phyloP scores from a whole-genome alignment of 2,888 invertebrate species.

The Agapetus fuscipes region DNA sequence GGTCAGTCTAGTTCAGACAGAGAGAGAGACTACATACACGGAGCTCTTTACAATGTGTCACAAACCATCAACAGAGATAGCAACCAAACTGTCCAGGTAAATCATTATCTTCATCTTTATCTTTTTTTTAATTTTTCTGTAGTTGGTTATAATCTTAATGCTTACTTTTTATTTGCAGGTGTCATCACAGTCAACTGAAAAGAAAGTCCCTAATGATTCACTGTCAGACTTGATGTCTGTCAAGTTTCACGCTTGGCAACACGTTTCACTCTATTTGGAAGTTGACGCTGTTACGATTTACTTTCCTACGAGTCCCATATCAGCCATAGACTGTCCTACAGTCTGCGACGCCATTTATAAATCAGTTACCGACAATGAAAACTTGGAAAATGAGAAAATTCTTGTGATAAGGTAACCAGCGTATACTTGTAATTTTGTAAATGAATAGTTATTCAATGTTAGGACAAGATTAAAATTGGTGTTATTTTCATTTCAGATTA shows the following conservation, averaged over 20 bases:
- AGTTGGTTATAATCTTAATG: no score
- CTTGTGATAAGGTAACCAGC: slow-evolving; percentile 1
- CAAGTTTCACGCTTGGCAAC: slow-evolving; percentile 35
- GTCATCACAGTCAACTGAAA: no score
- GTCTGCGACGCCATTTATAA: slow-evolving; percentile 35
- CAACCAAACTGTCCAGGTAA: background rate
- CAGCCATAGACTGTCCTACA: slow-evolving; percentile 42
- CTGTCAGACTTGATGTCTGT: background rate
- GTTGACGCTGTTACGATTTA: slow-evolving; percentile 51
- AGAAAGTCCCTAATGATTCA: no score
- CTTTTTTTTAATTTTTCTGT: no score
- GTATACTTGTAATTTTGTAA: background rate
- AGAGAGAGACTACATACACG: slow-evolving; percentile 24
- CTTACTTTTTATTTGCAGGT: no score
- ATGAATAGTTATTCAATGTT: background rate
- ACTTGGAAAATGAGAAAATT: no score
- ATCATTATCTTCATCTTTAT: no score
- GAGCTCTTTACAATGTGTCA: slow-evolving; percentile 1
- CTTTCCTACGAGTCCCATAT: slow-evolving; percentile 46
- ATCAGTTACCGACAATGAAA: no score
- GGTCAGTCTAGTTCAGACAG: slow-evolving; percentile 25
- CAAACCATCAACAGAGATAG: background rate
- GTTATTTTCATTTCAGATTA: slow-evolving; percentile 26
- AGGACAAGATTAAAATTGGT: background rate
- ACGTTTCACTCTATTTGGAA: slow-evolving; percentile 44